A percentile compares a stretch with the other conserved stretches of the same genome.
Evolutionary conservation across 2,888 invertebrate species (phyloP).

Genomic region (Cryptus viduatorius): DNA sequence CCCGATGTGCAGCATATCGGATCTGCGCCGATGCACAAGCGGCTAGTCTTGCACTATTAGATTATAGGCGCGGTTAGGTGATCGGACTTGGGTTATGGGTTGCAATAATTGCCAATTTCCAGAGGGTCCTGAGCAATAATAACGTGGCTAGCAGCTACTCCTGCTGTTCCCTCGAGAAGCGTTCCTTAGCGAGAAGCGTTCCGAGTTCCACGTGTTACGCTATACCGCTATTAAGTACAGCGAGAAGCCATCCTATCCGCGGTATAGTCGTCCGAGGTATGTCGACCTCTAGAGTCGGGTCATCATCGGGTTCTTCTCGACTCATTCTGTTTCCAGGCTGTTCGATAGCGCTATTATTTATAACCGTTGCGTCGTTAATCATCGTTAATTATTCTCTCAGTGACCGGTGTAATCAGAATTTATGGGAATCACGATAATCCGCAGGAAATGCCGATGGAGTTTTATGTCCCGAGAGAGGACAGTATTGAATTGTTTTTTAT

Average conservation of each 20-base stretch:
- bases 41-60: conserved; percentile 68
- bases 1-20: conserved; percentile 75
- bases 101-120: conserved; percentile 83
- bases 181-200: conserved; percentile 38
- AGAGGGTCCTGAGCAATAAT: conserved; percentile 70
- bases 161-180: conserved; percentile 45
- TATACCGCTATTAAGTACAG: conserved; percentile 12
- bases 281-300: conserved; percentile 50
- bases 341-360: conserved; percentile 1
- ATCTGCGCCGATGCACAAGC: conserved; percentile 69
- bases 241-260: conserved; percentile 39
- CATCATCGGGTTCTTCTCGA: conserved; percentile 36
- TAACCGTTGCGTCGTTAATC: conserved; percentile 74
- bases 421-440: conserved; percentile 79
- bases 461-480: conserved; percentile 1
- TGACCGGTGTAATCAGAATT: conserved; percentile 80
- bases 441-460: conserved; percentile 43
- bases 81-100: conserved; percentile 78
- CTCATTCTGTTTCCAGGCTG: conserved; percentile 43
- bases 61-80: conserved; percentile 66
- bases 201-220: conserved; percentile 57
- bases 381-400: conserved; percentile 78
- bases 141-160: conserved; percentile 45
- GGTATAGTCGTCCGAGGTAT: conserved; percentile 38
- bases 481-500: conserved; percentile 79